Base-by-base conservation (phyloP, 2,113 vertebrate genomes). In the Odobenus rosmarus region DNA sequence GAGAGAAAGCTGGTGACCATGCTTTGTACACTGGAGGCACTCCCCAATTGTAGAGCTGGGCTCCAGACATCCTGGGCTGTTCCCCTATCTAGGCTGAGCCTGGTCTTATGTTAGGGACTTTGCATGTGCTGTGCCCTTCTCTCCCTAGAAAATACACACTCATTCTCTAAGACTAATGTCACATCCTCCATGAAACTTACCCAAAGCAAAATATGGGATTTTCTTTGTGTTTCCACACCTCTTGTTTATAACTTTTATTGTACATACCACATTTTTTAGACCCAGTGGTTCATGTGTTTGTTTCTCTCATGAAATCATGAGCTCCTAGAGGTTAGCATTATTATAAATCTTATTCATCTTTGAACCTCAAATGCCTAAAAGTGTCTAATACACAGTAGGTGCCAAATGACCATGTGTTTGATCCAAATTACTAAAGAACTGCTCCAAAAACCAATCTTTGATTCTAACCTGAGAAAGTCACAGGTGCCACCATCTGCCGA, bases 341-440 rank as follows among this genome's bases (percentile, higher is more conserved):
- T 71, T 89, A 57, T 8, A 71, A 64, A 6, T 88, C 55, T 49
- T 84, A 55, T 36, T 91, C 15, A 77, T 83, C 57, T 96, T 86
- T 77, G 57, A 21, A 36, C 10, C 33, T 9, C 3, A 12, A 86
- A 42, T 36, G 10, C 12, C 87, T 83, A 26, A 62, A 88, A 31
- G n/a, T 46, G 71, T 33, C 81, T 33, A 42, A 24, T 46, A 61
- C 8, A 1, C 15, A 79, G 18, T 36, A 81, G 39, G 24, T 77
- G 12, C 24, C 62, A 5, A 74, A 62, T 49, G 49, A 59, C 16
- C 28, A 13, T 57, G n/a, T 19, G 11, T 84, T 69, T 39, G 72
- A 77, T 23, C 28, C 12, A 33, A 59, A 77, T 62, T 33, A 74
- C 84, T 39, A 26, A 92, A 59, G 79, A 93, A 96, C 5, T n/a